Percentiles rank a stretch among this genome's conserved stretches.
Evolutionary conservation across 2,113 vertebrate genomes (phyloP).

Genomic region (Lipotes vexillifer): DNA sequence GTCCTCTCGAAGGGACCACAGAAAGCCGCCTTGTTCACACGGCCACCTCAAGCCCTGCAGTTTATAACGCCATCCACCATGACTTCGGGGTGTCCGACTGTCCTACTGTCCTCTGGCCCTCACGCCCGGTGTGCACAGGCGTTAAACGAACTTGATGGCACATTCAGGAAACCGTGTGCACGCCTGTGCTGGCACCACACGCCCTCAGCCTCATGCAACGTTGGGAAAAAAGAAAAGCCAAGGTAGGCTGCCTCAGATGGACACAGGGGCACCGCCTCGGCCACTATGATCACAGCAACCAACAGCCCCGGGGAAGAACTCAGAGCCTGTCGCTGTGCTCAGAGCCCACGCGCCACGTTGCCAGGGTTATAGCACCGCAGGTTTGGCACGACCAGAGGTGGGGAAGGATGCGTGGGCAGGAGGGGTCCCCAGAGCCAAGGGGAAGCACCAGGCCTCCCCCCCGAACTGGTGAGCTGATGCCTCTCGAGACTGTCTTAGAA

Average conservation of each 20-base stretch:
- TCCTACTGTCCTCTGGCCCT: neutral
- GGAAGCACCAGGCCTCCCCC: neutral
- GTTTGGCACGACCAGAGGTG: neutral
- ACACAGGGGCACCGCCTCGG: fast-evolving
- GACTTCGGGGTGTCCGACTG: neutral
- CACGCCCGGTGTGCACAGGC: neutral
- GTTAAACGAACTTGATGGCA: neutral
- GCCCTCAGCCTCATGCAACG: neutral
- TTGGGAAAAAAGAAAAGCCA: neutral
- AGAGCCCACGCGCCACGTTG: neutral
- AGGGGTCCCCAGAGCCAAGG: neutral
- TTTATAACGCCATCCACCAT: fast-evolving
- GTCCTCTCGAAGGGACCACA: neutral
- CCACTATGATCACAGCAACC: neutral
- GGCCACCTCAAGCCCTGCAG: neutral
- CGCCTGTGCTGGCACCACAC: neutral
- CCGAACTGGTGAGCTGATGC: neutral
- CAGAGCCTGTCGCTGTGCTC: fast-evolving
- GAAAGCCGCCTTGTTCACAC: neutral
- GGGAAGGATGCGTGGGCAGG: too few species aligned
- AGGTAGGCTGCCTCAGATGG: neutral
- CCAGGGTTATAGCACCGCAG: neutral
- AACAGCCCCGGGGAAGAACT: neutral
- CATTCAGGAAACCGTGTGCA: neutral
- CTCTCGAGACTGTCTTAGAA: neutral